These are phyloP conservation scores for Sminthurinus aureus DNA, from an alignment of 2,888 invertebrate genomes.

Conservation along the genomic window DNA sequence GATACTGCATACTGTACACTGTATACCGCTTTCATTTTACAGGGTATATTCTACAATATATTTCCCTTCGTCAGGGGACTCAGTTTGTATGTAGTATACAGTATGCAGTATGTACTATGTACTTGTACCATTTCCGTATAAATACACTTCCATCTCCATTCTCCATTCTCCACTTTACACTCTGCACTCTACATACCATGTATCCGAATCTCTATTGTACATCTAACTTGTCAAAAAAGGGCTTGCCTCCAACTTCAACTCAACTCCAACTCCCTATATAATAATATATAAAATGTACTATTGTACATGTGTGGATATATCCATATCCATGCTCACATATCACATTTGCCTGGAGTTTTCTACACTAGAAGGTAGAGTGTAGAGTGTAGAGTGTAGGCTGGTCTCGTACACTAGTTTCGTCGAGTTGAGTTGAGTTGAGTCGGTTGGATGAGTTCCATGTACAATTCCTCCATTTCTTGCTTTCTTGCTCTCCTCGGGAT, in stretches of 20 bases:
- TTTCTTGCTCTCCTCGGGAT: too few species aligned
- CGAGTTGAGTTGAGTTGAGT: not conserved
- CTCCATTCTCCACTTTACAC: too few species aligned
- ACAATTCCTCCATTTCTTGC: not conserved
- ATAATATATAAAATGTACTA: not conserved
- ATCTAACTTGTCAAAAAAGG: not conserved
- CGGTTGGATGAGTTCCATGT: not conserved
- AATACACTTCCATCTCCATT: not conserved
- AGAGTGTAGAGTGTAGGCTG: not conserved
- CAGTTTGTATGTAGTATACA: not conserved
- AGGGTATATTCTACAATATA: not conserved
- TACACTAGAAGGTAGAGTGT: not conserved
- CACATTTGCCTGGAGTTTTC: too few species aligned
- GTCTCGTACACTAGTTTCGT: not conserved
- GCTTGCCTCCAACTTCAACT: not conserved
- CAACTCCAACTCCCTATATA: not conserved
- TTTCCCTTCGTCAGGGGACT: slow-evolving; percentile 9
- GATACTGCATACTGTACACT: not conserved
- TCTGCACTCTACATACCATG: too few species aligned
- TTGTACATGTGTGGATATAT: not conserved
- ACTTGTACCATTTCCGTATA: not conserved
- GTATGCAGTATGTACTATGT: not conserved
- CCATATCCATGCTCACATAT: not conserved
- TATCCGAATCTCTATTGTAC: not conserved
- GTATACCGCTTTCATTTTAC: too few species aligned